These are phyloP conservation scores for Buphagus erythrorhynchus DNA, from an alignment of 2,797 vertebrate genomes.

Conservation along the genomic window DNA sequence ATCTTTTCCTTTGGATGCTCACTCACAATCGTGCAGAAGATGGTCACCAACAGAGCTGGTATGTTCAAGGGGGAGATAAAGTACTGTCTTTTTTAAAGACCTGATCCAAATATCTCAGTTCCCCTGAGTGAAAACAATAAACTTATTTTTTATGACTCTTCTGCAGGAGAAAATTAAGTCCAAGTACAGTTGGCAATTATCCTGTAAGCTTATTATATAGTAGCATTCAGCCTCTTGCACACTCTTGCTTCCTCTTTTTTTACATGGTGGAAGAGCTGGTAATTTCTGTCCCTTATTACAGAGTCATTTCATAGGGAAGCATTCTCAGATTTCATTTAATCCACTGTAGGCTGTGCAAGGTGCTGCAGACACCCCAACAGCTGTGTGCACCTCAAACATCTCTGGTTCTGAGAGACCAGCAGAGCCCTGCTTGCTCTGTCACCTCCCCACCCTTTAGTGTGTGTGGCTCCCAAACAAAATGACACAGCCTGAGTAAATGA, in stretches of 20 bases:
- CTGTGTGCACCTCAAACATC: accelerated
- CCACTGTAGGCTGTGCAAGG: not conserved
- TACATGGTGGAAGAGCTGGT: not conserved
- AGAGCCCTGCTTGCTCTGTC: not conserved
- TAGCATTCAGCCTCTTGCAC: not conserved
- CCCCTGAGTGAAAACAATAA: slow-evolving; percentile 13
- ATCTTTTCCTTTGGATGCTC: not conserved
- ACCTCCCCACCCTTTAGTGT: not conserved
- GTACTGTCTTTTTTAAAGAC: not conserved
- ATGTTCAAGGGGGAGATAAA: not conserved
- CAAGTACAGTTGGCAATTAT: slow-evolving; percentile 1
- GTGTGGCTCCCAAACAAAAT: not conserved
- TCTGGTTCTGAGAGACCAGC: not conserved
- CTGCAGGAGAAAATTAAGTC: slow-evolving; percentile 32
- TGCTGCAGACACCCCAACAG: not conserved
- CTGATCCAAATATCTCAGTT: not conserved
- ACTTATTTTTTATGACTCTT: slow-evolving; percentile 18
- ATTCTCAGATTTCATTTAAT: not conserved
- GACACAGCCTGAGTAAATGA: not conserved
- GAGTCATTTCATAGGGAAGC: not conserved
- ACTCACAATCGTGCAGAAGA: not conserved
- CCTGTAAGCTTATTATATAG: slow-evolving; percentile 14
- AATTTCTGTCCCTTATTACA: not conserved
- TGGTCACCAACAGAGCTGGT: not conserved
- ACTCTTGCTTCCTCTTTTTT: not conserved